Evolutionary conservation across 2,797 vertebrate species (phyloP).

Genomic region (Pempheris klunzingeri): DNA sequence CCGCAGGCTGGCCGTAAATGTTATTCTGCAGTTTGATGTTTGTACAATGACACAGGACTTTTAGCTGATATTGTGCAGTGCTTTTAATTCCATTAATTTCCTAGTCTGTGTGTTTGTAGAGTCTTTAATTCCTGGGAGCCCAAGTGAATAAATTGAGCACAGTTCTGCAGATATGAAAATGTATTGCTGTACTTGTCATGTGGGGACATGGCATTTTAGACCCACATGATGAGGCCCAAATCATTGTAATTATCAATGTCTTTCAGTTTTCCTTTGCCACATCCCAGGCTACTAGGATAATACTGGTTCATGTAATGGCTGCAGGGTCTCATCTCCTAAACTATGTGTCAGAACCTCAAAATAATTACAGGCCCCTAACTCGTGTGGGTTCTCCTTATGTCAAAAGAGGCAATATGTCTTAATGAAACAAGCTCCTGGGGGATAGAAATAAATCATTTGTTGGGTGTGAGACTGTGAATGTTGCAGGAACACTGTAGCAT

Average conservation of each 20-base stretch:
- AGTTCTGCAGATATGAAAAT: background rate
- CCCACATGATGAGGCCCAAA: constrained; percentile 24
- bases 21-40: constrained; percentile 50
- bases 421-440: constrained; percentile 15
- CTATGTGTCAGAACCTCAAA: constrained; percentile 13
- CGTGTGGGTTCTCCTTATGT: constrained; percentile 6
- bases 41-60: constrained; percentile 26
- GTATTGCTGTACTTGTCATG: constrained; percentile 15
- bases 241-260: constrained; percentile 14
- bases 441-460: background rate
- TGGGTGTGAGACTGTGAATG: constrained; percentile 3
- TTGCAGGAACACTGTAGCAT: constrained; percentile 23
- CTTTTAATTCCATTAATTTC: constrained; percentile 8
- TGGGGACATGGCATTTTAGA: background rate
- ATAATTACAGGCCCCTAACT: constrained; percentile 8
- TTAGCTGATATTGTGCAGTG: background rate
- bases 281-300: background rate
- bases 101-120: background rate
- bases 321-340: constrained; percentile 26
- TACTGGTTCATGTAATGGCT: constrained; percentile 13
- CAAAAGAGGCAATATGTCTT: constrained; percentile 17
- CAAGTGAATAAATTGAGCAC: constrained; percentile 20
- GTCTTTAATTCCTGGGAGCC: constrained; percentile 7
- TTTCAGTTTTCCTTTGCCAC: constrained; percentile 5
- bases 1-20: constrained; percentile 36